Evolutionary conservation across 30 jellyfish, hydroid and myxozoan genomes (phyloP).

Genomic region (Hydractinia symbiolongicarpus): DNA sequence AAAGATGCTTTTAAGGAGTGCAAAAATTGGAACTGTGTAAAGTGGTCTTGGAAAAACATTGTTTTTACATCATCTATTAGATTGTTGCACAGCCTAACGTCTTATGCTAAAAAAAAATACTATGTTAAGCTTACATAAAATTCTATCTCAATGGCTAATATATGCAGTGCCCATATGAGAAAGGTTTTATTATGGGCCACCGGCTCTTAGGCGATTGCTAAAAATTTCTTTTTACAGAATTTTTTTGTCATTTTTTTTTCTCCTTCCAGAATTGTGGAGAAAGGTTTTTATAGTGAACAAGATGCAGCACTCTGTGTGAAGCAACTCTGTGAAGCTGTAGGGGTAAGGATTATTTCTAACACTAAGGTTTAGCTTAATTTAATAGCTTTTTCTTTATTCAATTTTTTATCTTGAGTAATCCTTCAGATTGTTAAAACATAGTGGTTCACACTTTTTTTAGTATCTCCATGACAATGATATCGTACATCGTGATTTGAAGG

Average conservation of each 20-base stretch:
- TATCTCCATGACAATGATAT: constrained; percentile 88
- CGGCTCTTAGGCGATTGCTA: neutral
- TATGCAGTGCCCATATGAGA: neutral
- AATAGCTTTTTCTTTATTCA: constrained; percentile 2
- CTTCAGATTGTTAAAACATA: neutral
- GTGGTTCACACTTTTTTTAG: constrained; percentile 27
- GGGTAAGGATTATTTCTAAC: constrained; percentile 36
- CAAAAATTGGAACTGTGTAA: too few species aligned
- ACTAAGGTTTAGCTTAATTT: neutral
- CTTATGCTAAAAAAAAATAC: too few species aligned
- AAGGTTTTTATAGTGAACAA: constrained; percentile 82
- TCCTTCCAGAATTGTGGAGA: constrained; percentile 63
- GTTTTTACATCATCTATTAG: too few species aligned
- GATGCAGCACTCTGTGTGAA: constrained; percentile 89
- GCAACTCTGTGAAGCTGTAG: constrained; percentile 91
- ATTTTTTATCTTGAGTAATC: neutral
- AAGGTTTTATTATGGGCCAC: neutral
- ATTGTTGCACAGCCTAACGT: too few species aligned
- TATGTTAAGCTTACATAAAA: too few species aligned
- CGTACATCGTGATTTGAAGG: constrained; percentile 96
- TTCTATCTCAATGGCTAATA: neutral
- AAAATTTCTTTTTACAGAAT: too few species aligned
- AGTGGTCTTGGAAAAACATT: too few species aligned
- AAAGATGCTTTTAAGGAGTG: too few species aligned
- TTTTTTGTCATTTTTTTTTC: too few species aligned